Conservation (phyloP, 2,113 vertebrate genomes). For the Emydura subglobosa region DNA sequence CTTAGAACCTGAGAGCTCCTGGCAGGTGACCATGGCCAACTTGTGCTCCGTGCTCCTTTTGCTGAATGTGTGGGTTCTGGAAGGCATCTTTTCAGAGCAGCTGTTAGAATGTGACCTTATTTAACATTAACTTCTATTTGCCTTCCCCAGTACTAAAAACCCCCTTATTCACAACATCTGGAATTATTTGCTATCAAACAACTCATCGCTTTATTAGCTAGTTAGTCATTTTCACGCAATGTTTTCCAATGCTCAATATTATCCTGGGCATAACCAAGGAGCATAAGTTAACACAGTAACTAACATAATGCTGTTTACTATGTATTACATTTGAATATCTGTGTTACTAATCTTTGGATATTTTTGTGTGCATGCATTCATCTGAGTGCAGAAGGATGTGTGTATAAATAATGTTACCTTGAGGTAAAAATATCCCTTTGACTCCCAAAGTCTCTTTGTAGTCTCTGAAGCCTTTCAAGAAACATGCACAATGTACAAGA, state of each 20-base stretch:
- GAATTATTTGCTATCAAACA: not conserved
- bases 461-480: constrained; percentile 15
- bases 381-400: not conserved
- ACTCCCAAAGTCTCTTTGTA: not conserved
- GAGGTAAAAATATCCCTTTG: not conserved
- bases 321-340: not conserved
- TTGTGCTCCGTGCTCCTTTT: not conserved
- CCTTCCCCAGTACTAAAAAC: not conserved
- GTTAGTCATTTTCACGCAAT: not conserved
- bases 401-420: not conserved
- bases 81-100: not conserved
- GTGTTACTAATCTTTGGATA: not conserved
- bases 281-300: not conserved
- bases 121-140: not conserved
- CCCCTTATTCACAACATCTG: not conserved
- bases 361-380: not conserved
- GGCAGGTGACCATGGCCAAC: not conserved
- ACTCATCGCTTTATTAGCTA: not conserved
- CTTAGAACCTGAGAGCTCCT: not conserved
- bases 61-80: not conserved
- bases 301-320: not conserved
- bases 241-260: not conserved
- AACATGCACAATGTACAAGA: constrained; percentile 30
- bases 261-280: not conserved
- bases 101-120: not conserved